These are phyloP conservation scores for Tolypeutes matacus DNA, from an alignment of 2,797 vertebrate genomes.

Conservation along the genomic window DNA sequence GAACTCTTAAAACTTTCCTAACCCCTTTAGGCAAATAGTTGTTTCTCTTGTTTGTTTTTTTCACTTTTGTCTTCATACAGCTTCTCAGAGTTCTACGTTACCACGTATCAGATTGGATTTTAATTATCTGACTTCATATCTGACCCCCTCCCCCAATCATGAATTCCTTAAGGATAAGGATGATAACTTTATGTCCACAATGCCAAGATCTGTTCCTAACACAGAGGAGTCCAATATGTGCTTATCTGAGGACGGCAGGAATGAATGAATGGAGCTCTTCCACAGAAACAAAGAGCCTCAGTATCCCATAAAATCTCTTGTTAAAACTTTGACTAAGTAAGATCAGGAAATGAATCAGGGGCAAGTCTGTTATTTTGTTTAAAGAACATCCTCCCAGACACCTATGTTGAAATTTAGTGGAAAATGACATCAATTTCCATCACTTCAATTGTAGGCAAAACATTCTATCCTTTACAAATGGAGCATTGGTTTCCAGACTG, in stretches of 20 bases:
- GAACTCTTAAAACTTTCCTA: not conserved
- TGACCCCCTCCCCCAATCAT: not conserved
- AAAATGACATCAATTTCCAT: constrained; percentile 81
- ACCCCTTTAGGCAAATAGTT: not conserved
- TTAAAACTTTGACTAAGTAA: constrained; percentile 61
- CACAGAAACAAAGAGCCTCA: not conserved
- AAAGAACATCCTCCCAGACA: constrained; percentile 75
- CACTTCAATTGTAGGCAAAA: constrained; percentile 66
- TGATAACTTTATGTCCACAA: not conserved
- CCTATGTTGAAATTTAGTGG: constrained; percentile 56
- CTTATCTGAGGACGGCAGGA: not conserved
- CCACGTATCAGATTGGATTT: not conserved
- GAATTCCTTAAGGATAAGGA: not conserved
- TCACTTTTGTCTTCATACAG: not conserved
- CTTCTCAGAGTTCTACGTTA: not conserved
- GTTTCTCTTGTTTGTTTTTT: not conserved
- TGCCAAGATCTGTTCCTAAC: not conserved
- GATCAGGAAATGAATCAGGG: constrained; percentile 67
- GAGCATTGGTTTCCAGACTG: constrained; percentile 51
- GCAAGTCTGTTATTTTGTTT: constrained; percentile 81
- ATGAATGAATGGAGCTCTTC: not conserved
- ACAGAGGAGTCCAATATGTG: not conserved
- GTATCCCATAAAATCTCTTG: constrained; percentile 18
- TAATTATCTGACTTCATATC: not conserved
- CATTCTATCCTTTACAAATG: constrained; percentile 67